Percentiles rank a stretch among this genome's conserved stretches.
phyloP scores from a whole-genome alignment of 2,113 vertebrate genomes.

The human region DNA sequence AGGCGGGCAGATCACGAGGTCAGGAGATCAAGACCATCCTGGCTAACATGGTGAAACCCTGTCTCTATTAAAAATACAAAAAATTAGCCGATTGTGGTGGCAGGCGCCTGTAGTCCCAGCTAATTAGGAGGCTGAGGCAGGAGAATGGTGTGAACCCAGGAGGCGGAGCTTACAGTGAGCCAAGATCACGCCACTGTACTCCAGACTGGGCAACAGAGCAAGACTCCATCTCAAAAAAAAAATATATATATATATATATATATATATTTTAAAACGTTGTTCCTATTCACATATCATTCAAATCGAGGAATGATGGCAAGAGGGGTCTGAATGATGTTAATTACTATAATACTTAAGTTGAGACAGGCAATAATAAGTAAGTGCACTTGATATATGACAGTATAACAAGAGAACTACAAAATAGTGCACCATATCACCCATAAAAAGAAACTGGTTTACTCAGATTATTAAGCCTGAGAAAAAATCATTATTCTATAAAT shows the following conservation, averaged over 20 bases:
- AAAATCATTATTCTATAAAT: neutral
- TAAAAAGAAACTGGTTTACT: neutral
- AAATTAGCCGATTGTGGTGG: too few relatives aligned
- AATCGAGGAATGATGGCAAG: neutral
- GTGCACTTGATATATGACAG: neutral
- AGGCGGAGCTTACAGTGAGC: too few relatives aligned
- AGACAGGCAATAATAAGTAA: neutral
- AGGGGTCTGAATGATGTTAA: neutral
- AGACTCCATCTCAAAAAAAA: too few relatives aligned
- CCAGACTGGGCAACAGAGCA: too few relatives aligned
- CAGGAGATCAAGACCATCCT: too few relatives aligned
- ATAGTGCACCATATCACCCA: neutral
- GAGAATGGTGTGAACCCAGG: too few relatives aligned
- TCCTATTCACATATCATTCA: neutral
- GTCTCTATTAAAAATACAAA: too few relatives aligned
- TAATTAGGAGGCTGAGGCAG: too few relatives aligned
- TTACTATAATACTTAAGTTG: neutral
- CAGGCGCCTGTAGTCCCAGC: too few relatives aligned
- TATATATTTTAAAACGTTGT: neutral
- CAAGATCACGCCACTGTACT: too few relatives aligned
- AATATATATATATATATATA: fast-evolving
- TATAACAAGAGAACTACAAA: neutral
- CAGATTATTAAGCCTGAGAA: neutral
- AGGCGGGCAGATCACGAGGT: too few relatives aligned
- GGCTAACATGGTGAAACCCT: too few relatives aligned